Evolutionary conservation across 2,113 vertebrate genomes (phyloP), one percentile per base, ranked within the genome.

Genomic region (Thunnus maccoyii): DNA sequence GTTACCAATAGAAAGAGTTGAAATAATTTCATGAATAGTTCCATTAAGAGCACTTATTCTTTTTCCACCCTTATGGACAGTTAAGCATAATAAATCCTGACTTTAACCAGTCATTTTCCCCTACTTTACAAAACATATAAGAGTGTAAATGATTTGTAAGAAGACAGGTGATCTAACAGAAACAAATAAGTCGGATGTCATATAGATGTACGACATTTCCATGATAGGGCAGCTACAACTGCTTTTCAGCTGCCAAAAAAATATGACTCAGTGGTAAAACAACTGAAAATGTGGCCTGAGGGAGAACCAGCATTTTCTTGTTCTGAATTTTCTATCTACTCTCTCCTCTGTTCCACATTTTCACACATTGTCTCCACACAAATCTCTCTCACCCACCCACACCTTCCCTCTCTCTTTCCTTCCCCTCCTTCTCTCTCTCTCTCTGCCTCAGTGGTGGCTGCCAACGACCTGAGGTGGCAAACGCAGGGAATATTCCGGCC

Each of bases 381-480:
- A 70, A 44, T 82, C 46, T 64, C 58, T 30, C 22, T 44, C 18
- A 30, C 55, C 50, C 51, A 27, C 48, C 10, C 76, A 68, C 85
- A 57, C 75, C 80, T 72, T 80, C 55, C 68, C 52, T n/a, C 56
- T 83, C 22, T 62, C 67, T 56, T 36, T 60, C 52, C 48, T 51
- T 67, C 50, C 41, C 9, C 30, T 22, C 47, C 9, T 47, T 70
- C 55, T 76, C 54, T 44, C 47, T 72, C 17, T 65, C 14, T 57
- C 27, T 17, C 30, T 52, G 13, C 64, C 67, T 78, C 88, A 99
- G 98, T 99, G 88, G 97, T 99, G 81, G 98, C 98, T 10, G 98
- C 98, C n/a, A 99, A 98, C 1, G 98, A 99, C 94, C 96, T 99
- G 84, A 95, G 97, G 85, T 99, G 98, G 98, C 98, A 99, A 86